phyloP scores from a whole-genome alignment of 2,113 vertebrate genomes.

The Hiodon tergisus region DNA sequence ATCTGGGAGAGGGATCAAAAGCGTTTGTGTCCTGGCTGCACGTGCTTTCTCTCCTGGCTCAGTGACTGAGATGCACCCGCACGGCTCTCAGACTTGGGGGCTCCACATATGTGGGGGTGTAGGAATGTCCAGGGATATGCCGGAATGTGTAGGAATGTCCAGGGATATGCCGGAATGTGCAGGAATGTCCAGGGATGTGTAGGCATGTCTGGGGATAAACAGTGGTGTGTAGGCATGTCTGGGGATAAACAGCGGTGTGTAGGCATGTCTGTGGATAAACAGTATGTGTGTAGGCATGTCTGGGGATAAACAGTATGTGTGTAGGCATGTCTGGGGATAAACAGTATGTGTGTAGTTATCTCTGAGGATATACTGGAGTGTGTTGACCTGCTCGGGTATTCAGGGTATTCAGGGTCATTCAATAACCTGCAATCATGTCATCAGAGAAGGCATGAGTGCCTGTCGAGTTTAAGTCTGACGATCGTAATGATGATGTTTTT shows the following conservation, averaged over 20 bases:
- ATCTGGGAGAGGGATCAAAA: background rate
- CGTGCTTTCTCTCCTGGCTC: background rate
- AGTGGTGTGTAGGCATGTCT: background rate
- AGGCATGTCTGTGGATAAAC: background rate
- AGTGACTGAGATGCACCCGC: background rate
- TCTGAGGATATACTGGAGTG: background rate
- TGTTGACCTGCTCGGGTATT: too few relatives aligned
- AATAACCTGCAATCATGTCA: too few relatives aligned
- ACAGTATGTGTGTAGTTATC: background rate
- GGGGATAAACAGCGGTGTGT: conserved; percentile 19
- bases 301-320: background rate
- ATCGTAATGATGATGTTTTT: too few relatives aligned
- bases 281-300: too few relatives aligned
- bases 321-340: background rate
- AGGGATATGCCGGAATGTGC: background rate
- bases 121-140: too few relatives aligned
- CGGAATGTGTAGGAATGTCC: background rate
- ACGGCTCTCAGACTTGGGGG: background rate
- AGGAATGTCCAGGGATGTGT: too few relatives aligned
- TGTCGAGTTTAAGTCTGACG: too few relatives aligned
- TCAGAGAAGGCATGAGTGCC: too few relatives aligned
- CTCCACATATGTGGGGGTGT: background rate
- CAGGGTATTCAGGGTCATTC: too few relatives aligned
- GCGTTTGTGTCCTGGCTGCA: background rate
- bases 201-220: conserved; percentile 23